Base-by-base conservation (phyloP, 2,888 invertebrate genomes). In the Drosophila gaucha region DNA sequence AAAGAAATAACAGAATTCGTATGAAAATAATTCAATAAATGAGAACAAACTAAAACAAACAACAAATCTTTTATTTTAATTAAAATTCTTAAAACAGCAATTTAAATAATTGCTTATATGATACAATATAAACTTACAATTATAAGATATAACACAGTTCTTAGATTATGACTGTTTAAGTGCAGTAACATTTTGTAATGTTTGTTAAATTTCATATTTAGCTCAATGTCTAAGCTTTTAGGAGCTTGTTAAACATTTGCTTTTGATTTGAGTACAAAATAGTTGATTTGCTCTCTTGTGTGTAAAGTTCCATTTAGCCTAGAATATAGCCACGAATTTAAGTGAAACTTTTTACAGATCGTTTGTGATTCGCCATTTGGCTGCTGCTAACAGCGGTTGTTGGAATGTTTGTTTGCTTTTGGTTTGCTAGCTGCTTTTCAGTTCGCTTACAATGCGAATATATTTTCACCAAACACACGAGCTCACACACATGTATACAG, bases 371-470 rank as follows among this genome's bases (percentile, higher is more conserved):
- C 10, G 38, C 52, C 43, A 44, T 51, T 57, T 36, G 43, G 31
- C 30, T 51, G 31, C 35, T 24, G 47, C 6, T 16, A 35, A 24
- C 24, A 39, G 33, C 22, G 55, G 55, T 43, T 68, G 43, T 46
- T 50, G 44, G 44, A 43, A 58, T 74, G 55, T 69, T 54, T 39
- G 66, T 67, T 78, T 56, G 58, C 63, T 50, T 74, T 67, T 60
- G 63, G 63, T 51, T 64, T 60, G 47, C 54, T 51, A 60, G 54
- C 51, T 60, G 54, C 20, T 55, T 62, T 86, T 67, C 55, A 47
- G 63, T 50, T 63, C 64, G 58, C 62, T 74, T 72, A 68, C 79
- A 82, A 66, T 68, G 78, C 65, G 64, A 78, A 65, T 70, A 65
- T 70, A 74, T 78, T 80, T 80, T 67, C 67, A 65, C 50, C 58